Evolutionary conservation across 2,113 vertebrate species (phyloP), one percentile per base, ranked within the genome.

Genomic region (Neoarius graeffei): DNA sequence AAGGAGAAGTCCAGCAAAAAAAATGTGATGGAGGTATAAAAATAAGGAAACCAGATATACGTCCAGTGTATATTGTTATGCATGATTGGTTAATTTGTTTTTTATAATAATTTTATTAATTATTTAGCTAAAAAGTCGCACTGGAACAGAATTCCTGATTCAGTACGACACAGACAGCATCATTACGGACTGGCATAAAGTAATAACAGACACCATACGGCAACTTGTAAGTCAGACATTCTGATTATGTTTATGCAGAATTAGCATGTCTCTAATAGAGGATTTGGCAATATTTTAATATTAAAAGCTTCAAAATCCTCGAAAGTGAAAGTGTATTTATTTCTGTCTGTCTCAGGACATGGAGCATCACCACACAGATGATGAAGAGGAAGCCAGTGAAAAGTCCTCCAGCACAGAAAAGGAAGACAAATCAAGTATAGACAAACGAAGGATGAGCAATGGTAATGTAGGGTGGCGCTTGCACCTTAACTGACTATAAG

Each of bases 1-100:
- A 98, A 95, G 91, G 97, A 98, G 42, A 99, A 98, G 81, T 99
- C 98, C 80, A 99, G 98, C 95, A 99, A 97, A 92, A 99, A 98
- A 90, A 97, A 99, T 2, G 98, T 99, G 81, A 90, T 99, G 64
- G 97, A 99, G 96, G 98, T 98, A 92, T 94, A 94, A 25, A 3
- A 0, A 17, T 9, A 10, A 15, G 27, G 25, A 35, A 19, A 35
- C 15, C 56, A 8, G 9, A 11, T 57, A 73, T 56, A 50, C 17
- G 19, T 6, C 5, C 50, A 13, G 52, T 81, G 35, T 59, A 11
- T 56, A 3, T 20, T 30, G 0, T 4, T 59, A n/a, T 84, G 19
- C 42, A 42, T 60, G 23, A 48, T 35, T 81, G 7, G 3, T 59
- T 81, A 81, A 19, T 59, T 8, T 81, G n/a, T 57, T 57, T 57